Percentiles rank a stretch among this genome's conserved stretches.
Conservation (phyloP, 37 sponge, comb jelly and placozoan species). For the Lycopodina hypogea region DNA sequence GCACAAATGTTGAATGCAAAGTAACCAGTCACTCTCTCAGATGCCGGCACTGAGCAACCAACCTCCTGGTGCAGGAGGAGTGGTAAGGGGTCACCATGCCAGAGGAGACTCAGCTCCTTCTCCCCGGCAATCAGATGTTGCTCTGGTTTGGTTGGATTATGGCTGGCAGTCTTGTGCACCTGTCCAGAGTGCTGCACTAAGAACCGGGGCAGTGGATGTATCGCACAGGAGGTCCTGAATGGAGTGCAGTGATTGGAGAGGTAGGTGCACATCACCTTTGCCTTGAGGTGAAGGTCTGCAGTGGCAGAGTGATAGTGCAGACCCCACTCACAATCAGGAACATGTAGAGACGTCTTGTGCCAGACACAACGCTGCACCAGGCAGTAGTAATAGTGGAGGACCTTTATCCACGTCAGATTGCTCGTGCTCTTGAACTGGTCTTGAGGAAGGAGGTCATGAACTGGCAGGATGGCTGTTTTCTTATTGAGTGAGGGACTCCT, state of each 20-base stretch:
- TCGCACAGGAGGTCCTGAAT: slow-evolving; percentile 1
- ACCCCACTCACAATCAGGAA: slow-evolving; percentile 12
- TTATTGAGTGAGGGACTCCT: background rate
- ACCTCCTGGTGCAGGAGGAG: background rate
- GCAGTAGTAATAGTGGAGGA: slow-evolving; percentile 4
- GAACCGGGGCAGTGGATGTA: slow-evolving; percentile 19
- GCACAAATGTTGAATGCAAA: slow-evolving; percentile 32
- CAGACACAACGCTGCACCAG: slow-evolving; percentile 42
- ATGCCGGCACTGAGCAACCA: background rate
- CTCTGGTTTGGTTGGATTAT: background rate
- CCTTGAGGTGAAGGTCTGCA: slow-evolving; percentile 2
- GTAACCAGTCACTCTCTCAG: slow-evolving; percentile 10
- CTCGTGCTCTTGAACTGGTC: background rate
- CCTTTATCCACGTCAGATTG: slow-evolving; percentile 39
- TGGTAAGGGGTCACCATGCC: slow-evolving; percentile 26
- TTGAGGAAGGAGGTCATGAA: slow-evolving; percentile 19
- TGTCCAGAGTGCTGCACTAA: background rate
- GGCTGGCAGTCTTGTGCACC: background rate
- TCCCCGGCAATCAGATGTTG: slow-evolving; percentile 33
- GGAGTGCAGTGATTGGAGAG: slow-evolving; percentile 18
- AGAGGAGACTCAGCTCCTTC: slow-evolving; percentile 32
- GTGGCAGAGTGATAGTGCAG: slow-evolving; percentile 43
- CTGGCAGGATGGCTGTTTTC: background rate
- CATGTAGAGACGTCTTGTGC: background rate
- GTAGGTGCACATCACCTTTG: slow-evolving; percentile 10